Percentiles rank a stretch among this genome's conserved stretches.
Evolutionary conservation across 1,140 invertebrate genomes (phyloP).

Genomic region (Zaprionus ghesquierei): DNA sequence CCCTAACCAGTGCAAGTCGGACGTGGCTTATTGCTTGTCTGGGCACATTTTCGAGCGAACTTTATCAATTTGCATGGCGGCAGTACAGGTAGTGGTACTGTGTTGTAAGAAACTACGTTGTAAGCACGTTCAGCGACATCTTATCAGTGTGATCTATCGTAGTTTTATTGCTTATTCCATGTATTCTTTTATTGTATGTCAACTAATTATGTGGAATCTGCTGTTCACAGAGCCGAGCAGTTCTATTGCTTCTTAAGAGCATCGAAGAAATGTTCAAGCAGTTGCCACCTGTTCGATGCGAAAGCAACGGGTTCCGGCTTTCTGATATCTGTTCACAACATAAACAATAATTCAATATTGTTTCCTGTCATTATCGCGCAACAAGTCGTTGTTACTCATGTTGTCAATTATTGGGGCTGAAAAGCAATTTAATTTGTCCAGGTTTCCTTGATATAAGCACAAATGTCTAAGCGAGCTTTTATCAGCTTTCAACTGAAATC

Average conservation of each 20-base stretch:
- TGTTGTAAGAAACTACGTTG: constrained; percentile 21
- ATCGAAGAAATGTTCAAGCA: background rate
- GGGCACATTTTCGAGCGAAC: constrained; percentile 9
- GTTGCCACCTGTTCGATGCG: background rate
- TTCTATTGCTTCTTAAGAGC: background rate
- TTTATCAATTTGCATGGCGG: constrained; percentile 31
- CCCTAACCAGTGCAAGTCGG: constrained; percentile 36
- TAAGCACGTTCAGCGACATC: constrained; percentile 20
- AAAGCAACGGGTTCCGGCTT: constrained; percentile 1
- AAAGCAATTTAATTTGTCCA: background rate
- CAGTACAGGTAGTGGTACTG: background rate
- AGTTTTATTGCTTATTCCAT: background rate
- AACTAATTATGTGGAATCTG: constrained; percentile 6
- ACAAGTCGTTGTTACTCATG: background rate
- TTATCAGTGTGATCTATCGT: constrained; percentile 27
- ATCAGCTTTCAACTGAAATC: background rate
- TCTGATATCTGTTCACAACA: background rate
- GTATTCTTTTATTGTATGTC: background rate
- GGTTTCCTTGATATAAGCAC: background rate
- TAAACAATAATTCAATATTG: background rate
- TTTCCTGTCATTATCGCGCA: background rate
- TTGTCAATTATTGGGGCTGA: background rate
- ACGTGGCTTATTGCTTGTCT: constrained; percentile 20
- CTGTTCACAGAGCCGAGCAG: background rate
- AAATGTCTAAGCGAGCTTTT: background rate